Evolutionary conservation across 2,888 invertebrate genomes (phyloP).

Genomic region (Lamproptera curius): DNA sequence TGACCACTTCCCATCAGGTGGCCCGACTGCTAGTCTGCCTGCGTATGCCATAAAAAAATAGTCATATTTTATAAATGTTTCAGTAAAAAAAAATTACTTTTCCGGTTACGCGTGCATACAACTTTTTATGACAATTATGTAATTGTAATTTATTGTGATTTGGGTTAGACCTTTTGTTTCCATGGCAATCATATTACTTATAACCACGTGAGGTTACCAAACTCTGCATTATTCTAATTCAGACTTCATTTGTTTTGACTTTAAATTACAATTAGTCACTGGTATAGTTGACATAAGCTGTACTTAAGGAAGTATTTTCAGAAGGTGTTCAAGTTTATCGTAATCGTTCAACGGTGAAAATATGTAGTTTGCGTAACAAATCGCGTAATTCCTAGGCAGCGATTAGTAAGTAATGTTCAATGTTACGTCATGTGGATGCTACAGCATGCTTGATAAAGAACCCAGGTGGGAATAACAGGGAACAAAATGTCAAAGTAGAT

Average conservation of each 20-base stretch:
- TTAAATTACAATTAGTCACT: too few species aligned
- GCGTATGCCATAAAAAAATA: too few species aligned
- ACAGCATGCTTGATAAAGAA: too few species aligned
- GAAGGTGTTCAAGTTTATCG: neutral
- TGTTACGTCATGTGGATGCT: neutral
- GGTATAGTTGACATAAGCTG: too few species aligned
- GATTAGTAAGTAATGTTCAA: neutral
- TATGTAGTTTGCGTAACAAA: neutral
- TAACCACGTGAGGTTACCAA: too few species aligned
- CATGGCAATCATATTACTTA: conserved; percentile 3
- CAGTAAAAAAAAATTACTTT: neutral
- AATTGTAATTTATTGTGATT: neutral
- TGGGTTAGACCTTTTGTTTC: neutral
- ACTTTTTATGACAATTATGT: neutral
- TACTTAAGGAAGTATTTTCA: neutral
- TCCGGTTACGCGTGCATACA: neutral
- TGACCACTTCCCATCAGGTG: too few species aligned
- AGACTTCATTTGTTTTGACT: too few species aligned
- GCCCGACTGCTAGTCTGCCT: too few species aligned
- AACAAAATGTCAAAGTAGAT: too few species aligned
- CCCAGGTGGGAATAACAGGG: too few species aligned
- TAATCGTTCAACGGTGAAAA: neutral
- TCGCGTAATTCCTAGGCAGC: neutral
- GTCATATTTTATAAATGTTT: too few species aligned
- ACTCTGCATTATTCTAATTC: too few species aligned